Base-by-base conservation (phyloP, 2,797 vertebrate genomes). In the Malacoctenus gilli region DNA sequence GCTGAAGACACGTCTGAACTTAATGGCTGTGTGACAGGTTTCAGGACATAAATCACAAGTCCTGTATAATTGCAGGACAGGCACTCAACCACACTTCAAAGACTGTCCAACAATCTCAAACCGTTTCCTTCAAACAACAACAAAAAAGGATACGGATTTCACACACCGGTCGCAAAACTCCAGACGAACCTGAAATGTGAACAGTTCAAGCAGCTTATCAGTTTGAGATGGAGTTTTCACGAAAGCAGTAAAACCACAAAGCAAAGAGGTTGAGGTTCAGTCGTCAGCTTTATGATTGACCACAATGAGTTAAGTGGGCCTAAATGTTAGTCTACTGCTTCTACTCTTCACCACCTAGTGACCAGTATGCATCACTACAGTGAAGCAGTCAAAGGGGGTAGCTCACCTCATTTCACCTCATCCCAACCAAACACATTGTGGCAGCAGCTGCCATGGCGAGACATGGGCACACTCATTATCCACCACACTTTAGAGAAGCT, bases 141-240 rank as follows among this genome's bases (percentile, higher is more conserved):
- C 1, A 36, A 34, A n/a, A 76, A 94, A 95, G 94, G 96, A 99
- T 98, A 99, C 96, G 92, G 34, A 99, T 96, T 93, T 98, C 96
- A 72, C 94, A 93, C 53, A 98, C 93, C 65, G 96, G 82, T 23
- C 93, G 94, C 77, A 98, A 90, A 25, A 89, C 75, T 67, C 83
- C 88, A 51, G 89, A 47, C 57, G 78, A 61, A 32, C 91, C 96
- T 98, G 71, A 78, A 77, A 80, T 41, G 20, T 32, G 19, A 23
- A 67, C 13, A 82, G 65, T 42, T 1, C 48, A 65, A 63, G 56
- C 4, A 59, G 10, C 36, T 14, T 5, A 2, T 41, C 7, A 16
- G 11, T 37, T 49, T 43, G n/a, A n/a, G n/a, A n/a, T n/a, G n/a
- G n/a, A n/a, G n/a, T n/a, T n/a, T n/a, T n/a, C n/a, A n/a, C n/a